Evolutionary conservation across 2,888 invertebrate species (phyloP).

Genomic region (Rhyacophila evoluta): DNA sequence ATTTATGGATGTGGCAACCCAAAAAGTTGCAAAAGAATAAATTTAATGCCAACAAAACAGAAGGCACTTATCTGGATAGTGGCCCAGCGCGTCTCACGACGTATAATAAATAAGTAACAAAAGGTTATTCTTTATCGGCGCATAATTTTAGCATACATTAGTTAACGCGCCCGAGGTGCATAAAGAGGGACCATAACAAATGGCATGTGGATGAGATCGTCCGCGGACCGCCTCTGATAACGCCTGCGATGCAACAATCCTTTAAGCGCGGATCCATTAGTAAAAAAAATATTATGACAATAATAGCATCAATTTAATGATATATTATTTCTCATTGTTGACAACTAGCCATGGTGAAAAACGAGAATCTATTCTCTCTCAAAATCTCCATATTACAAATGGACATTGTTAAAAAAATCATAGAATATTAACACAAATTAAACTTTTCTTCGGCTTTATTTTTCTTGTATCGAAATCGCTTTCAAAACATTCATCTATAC

Average conservation of each 20-base stretch:
- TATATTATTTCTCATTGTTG: no score
- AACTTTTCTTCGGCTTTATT: no score
- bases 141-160: slow-evolving; percentile 54
- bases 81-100: slow-evolving; percentile 40
- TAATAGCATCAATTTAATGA: no score
- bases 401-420: no score
- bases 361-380: no score
- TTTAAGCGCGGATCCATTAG: no score
- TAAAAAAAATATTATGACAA: no score
- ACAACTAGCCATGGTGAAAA: no score
- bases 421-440: no score
- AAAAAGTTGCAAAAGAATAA: neutral
- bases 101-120: slow-evolving; percentile 51
- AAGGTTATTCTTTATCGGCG: slow-evolving; percentile 53
- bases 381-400: no score
- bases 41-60: neutral
- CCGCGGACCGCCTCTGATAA: slow-evolving; percentile 44
- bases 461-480: no score
- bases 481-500: no score
- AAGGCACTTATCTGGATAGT: neutral
- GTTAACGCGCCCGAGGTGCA: slow-evolving; percentile 34
- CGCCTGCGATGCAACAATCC: slow-evolving; percentile 33
- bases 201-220: slow-evolving; percentile 45
- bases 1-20: neutral
- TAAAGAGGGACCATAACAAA: slow-evolving; percentile 46